phyloP scores from a whole-genome alignment of 23 tunicate genomes.

The Phallusia fumigata region DNA sequence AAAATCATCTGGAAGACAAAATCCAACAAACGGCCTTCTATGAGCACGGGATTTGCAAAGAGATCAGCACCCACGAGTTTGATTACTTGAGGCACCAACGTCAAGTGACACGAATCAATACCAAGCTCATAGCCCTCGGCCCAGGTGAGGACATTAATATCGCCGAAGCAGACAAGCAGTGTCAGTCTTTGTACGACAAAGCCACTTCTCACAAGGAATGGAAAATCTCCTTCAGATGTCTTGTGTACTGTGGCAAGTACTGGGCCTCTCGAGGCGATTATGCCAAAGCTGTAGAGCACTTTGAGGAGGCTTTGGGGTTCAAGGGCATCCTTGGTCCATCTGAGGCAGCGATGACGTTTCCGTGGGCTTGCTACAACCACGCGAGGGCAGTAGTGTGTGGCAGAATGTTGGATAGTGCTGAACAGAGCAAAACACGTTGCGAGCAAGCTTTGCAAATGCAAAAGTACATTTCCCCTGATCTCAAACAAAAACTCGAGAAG shows the following conservation, averaged over 20 bases:
- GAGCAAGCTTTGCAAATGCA: not conserved
- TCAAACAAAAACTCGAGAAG: not conserved
- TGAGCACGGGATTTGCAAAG: not conserved
- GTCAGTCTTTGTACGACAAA: not conserved
- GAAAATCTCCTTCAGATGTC: not conserved
- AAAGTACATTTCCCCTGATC: not conserved
- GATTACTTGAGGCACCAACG: not conserved
- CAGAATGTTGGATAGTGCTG: not conserved
- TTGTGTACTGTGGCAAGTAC: conserved; percentile 18
- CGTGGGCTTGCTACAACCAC: conserved; percentile 7
- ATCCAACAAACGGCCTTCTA: not conserved
- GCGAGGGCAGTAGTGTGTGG: conserved; percentile 10
- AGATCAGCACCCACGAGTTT: not conserved
- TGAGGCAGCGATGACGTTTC: not conserved
- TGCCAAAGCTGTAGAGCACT: conserved; percentile 1
- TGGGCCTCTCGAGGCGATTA: conserved; percentile 2
- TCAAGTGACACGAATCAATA: not conserved
- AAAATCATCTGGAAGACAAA: not conserved
- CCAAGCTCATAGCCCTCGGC: not conserved
- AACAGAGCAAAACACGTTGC: not conserved
- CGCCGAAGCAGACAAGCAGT: not conserved
- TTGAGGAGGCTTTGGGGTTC: not conserved
- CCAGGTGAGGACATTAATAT: not conserved
- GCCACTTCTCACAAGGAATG: not conserved
- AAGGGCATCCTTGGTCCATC: not conserved